phyloP scores from a whole-genome alignment of 2,113 vertebrate genomes.

The Mungos mungo region DNA sequence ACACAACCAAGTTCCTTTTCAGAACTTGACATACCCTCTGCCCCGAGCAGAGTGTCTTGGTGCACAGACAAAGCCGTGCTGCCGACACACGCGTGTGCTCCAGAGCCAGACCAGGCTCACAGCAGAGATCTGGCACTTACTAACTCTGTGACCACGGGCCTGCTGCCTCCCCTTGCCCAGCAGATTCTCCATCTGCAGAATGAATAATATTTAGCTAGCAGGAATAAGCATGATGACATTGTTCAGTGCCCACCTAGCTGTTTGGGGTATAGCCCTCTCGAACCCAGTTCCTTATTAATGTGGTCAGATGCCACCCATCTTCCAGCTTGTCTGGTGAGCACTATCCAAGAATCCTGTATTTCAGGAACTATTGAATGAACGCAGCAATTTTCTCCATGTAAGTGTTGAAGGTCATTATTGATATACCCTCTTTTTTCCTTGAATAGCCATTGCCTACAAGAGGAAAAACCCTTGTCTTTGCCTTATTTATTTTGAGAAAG shows the following conservation, averaged over 20 bases:
- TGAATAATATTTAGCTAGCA: background rate
- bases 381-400: background rate
- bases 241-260: background rate
- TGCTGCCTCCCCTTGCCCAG: background rate
- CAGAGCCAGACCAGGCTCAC: background rate
- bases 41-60: fast-evolving
- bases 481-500: slow-evolving; percentile 9
- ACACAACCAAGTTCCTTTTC: slow-evolving; percentile 48
- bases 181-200: background rate
- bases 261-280: background rate
- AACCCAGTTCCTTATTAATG: background rate
- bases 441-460: background rate
- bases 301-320: background rate
- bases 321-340: background rate
- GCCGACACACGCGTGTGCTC: fast-evolving
- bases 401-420: background rate
- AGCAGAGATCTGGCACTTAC: background rate
- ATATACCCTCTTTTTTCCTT: background rate
- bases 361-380: background rate
- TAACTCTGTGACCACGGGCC: background rate
- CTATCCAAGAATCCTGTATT: background rate
- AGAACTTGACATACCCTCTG: background rate
- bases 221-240: background rate
- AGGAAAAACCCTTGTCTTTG: background rate
- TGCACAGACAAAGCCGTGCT: fast-evolving